A percentile compares a stretch with the other conserved stretches of the same genome.
Conservation (phyloP, 2,797 vertebrate species). For the Meda fulgida region DNA sequence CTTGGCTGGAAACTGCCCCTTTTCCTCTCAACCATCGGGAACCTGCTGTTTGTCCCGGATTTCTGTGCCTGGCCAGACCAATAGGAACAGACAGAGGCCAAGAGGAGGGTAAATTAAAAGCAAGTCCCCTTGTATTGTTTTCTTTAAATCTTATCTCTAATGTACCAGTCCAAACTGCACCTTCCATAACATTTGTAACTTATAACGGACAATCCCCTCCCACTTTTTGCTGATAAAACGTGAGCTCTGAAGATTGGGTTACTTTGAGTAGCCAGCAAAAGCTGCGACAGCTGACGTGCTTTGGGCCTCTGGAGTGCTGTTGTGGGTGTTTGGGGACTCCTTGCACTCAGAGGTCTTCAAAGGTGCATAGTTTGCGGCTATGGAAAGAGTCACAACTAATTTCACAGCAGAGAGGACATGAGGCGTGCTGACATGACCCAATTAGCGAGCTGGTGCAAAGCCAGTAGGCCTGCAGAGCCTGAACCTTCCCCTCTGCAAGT, state of each 20-base stretch:
- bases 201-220: constrained; percentile 33
- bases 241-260: constrained; percentile 30
- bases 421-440: constrained; percentile 53
- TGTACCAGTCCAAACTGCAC: constrained; percentile 36
- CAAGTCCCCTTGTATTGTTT: constrained; percentile 38
- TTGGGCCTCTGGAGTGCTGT: constrained; percentile 11
- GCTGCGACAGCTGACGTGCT: constrained; percentile 20
- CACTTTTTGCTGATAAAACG: constrained; percentile 10
- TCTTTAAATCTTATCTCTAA: constrained; percentile 46
- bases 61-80: not conserved
- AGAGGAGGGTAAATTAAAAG: constrained; percentile 12
- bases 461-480: constrained; percentile 20
- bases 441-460: constrained; percentile 47
- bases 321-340: constrained; percentile 30
- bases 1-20: constrained; percentile 30
- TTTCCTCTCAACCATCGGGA: constrained; percentile 37
- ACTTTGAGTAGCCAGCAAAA: constrained; percentile 33
- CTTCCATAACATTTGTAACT: constrained; percentile 34
- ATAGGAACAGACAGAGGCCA: constrained; percentile 16
- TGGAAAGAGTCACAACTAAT: constrained; percentile 54
- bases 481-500: constrained; percentile 3
- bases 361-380: constrained; percentile 35
- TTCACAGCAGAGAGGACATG: constrained; percentile 47
- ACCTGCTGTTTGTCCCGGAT: not conserved
- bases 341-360: constrained; percentile 44